phyloP scores from a whole-genome alignment of 2,888 invertebrate species.

The Eupithecia vulgata region DNA sequence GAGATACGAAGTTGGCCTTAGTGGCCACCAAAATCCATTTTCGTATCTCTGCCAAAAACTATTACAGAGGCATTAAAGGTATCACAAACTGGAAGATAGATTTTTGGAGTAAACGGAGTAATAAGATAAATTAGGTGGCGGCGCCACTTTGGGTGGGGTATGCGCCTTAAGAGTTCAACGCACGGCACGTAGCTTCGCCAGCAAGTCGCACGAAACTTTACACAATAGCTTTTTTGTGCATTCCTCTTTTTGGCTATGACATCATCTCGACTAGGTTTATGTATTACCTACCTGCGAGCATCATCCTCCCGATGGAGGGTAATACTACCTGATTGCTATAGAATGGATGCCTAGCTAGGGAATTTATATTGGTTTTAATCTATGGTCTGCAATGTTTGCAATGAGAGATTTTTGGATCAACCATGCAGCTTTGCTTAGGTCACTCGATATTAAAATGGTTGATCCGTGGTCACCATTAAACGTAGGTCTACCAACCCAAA shows the following conservation, averaged over 20 bases:
- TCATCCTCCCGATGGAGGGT: constrained; percentile 40
- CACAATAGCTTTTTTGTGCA: constrained; percentile 82
- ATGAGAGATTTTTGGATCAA: background rate
- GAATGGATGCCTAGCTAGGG: constrained; percentile 17
- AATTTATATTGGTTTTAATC: constrained; percentile 1
- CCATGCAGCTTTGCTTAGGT: background rate
- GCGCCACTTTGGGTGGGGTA: too few relatives aligned
- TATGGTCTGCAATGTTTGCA: background rate
- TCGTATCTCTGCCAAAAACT: too few relatives aligned
- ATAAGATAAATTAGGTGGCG: too few relatives aligned
- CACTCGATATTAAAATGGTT: background rate
- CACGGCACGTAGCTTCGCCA: constrained; percentile 69
- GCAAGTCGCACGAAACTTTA: constrained; percentile 78
- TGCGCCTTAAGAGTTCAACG: constrained; percentile 84
- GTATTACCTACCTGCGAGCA: constrained; percentile 46
- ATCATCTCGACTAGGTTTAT: constrained; percentile 65
- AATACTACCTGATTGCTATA: constrained; percentile 34
- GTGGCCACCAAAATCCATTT: too few relatives aligned
- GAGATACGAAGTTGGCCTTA: too few relatives aligned
- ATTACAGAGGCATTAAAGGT: too few relatives aligned
- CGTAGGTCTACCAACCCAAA: background rate
- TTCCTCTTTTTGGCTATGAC: constrained; percentile 79
- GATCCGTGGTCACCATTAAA: background rate
- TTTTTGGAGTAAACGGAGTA: too few relatives aligned
- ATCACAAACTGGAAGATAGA: too few relatives aligned